Evolutionary conservation across 2,888 invertebrate genomes (phyloP), one percentile per base, ranked within the genome.

Genomic region (Drosophila merina): DNA sequence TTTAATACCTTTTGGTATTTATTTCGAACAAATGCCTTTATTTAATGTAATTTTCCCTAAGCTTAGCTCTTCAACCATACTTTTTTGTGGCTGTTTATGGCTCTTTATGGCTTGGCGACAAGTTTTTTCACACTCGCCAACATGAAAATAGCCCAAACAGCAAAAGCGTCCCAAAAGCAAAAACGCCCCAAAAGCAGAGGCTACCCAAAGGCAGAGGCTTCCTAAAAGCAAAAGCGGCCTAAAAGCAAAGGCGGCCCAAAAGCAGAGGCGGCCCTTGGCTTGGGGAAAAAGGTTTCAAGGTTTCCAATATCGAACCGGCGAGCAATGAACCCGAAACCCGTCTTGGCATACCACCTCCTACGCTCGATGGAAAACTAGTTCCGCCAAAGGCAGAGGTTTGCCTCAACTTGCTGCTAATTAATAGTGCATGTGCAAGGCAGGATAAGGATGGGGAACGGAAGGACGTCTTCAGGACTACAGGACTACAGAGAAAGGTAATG

Each of bases 281-380:
- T 55, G 42, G 44, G 59, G 14, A 14, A 67, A 74, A 75, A 63
- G 72, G 72, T 81, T 84, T 83, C 79, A 83, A 84, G 75, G 76
- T 75, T 75, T 68, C 33, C 30, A 57, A 49, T 33, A 69, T 49
- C 52, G 57, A 67, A 31, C 58, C 44, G 51, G 66, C 69, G 82
- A 66, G 67, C 80, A 83, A 76, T 83, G 83, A 83, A 80, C 82
- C 73, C 74, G 5, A 55, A 45, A 57, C 69, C 51, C 52, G 63
- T 64, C 63, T 63, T 26, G 38, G 63, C 25, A 30, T 20, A 40
- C 38, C 45, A 31, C 62, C 63, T 63, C 63, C 63, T 63, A 64
- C 63, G 63, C 63, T 45, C 5, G 55, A 38, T 57, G 47, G 58
- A 38, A 57, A 64, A 64, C 63, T 64, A 52, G 63, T 64, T 64